These are phyloP conservation scores for Chorisops tibialis DNA, from an alignment of 2,888 invertebrate genomes.

Conservation along the genomic window DNA sequence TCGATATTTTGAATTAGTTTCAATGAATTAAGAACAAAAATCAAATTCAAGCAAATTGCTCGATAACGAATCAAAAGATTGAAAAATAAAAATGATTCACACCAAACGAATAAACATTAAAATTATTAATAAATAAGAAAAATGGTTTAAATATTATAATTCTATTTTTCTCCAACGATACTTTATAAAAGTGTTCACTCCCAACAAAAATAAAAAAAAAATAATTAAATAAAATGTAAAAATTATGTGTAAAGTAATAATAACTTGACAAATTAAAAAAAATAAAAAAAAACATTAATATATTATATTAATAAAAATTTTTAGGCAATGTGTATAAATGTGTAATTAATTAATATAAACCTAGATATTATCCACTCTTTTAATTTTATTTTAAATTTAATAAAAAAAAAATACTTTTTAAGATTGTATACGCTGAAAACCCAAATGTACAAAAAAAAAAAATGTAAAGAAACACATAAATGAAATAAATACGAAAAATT, in stretches of 20 bases:
- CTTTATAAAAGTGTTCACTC: constrained; percentile 2
- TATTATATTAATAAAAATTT: not conserved
- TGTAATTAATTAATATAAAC: constrained; percentile 19
- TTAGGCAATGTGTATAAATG: not conserved
- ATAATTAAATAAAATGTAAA: constrained; percentile 30
- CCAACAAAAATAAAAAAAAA: constrained; percentile 8
- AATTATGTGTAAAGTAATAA: no score
- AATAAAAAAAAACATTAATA: not conserved
- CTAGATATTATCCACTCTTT: constrained; percentile 14
- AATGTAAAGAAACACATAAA: constrained; percentile 19
- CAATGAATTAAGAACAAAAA: no score
- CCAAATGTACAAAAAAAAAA: constrained; percentile 31
- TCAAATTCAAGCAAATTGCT: no score
- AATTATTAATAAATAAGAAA: constrained; percentile 31
- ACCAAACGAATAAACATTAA: constrained; percentile 31
- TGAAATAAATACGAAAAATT: not conserved
- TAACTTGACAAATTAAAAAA: not conserved
- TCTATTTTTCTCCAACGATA: constrained; percentile 1
- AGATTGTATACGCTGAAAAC: constrained; percentile 32
- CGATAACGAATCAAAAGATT: no score
- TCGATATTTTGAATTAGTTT: no score
- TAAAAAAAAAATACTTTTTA: no score
- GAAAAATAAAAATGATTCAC: constrained; percentile 6
- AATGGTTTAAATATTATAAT: constrained; percentile 29
- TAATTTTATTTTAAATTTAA: not conserved